Percentiles rank a stretch among this genome's conserved stretches.
phyloP scores from a whole-genome alignment of 2,113 vertebrate species.

The Galemys pyrenaicus region DNA sequence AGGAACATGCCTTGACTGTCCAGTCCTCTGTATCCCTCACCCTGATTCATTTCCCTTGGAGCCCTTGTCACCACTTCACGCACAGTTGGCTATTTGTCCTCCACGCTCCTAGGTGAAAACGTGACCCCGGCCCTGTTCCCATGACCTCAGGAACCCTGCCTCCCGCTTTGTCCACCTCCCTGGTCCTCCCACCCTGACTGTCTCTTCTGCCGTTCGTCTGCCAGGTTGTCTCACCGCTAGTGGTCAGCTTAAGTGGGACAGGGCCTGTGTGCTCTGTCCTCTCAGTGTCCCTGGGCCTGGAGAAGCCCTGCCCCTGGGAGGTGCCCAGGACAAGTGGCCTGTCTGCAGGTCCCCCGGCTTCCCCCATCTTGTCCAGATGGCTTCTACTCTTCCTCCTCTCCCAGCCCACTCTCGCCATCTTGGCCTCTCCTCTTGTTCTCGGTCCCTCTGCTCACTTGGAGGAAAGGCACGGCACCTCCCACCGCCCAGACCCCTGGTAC shows the following conservation, averaged over 20 bases:
- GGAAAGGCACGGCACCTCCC: background rate
- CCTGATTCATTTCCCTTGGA: background rate
- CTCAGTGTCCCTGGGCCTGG: fast-evolving
- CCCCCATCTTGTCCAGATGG: background rate
- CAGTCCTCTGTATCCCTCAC: background rate
- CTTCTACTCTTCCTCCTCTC: background rate
- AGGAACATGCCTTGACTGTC: background rate
- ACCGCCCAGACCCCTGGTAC: background rate
- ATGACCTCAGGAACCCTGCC: background rate
- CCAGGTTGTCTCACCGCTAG: background rate
- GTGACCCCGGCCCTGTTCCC: fast-evolving
- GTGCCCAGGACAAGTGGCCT: background rate
- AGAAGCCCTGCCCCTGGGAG: fast-evolving
- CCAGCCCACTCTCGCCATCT: background rate
- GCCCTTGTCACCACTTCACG: too few species aligned
- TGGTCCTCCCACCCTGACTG: background rate
- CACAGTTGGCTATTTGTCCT: background rate
- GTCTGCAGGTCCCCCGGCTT: background rate
- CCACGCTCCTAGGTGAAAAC: fast-evolving
- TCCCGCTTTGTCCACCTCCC: fast-evolving
- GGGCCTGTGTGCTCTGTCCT: background rate
- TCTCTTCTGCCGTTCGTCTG: background rate
- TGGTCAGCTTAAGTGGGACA: background rate
- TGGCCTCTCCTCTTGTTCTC: background rate
- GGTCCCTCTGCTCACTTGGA: background rate